A percentile compares a stretch with the other conserved stretches of the same genome.
Evolutionary conservation across 2,888 invertebrate species (phyloP).

Genomic region (Alloscopus bannaensis): DNA sequence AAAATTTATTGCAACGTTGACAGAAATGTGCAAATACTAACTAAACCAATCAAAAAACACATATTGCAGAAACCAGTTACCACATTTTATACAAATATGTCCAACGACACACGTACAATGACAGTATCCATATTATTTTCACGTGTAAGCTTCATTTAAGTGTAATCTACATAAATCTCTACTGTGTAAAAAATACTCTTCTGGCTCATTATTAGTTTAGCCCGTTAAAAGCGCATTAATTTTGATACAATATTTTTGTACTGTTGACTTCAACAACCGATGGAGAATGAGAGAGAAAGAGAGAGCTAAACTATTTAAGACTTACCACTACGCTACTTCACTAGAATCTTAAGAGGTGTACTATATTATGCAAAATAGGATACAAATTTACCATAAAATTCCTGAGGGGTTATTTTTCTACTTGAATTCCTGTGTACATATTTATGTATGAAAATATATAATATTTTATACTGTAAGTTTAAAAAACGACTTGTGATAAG

Average conservation of each 20-base stretch:
- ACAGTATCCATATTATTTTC: too few relatives aligned
- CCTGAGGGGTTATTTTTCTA: not conserved
- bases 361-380: not conserved
- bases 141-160: not conserved
- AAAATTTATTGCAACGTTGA: not conserved
- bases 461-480: constrained; percentile 16
- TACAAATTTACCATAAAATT: not conserved
- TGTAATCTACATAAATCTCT: not conserved
- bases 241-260: constrained; percentile 17
- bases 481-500: too few relatives aligned
- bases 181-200: not conserved
- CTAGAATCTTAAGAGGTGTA: not conserved
- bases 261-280: too few relatives aligned
- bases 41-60: constrained; percentile 2
- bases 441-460: constrained; percentile 8
- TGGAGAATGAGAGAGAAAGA: not conserved
- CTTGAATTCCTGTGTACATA: not conserved
- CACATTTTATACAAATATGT: not conserved
- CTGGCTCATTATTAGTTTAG: not conserved
- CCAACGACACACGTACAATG: too few relatives aligned
- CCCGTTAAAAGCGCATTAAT: constrained; percentile 2
- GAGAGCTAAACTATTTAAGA: constrained; percentile 39
- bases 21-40: not conserved
- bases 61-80: not conserved
- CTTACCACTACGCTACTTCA: constrained; percentile 6